Base-by-base conservation (phyloP, 2,113 vertebrate species). In the Ochotona princeps region DNA sequence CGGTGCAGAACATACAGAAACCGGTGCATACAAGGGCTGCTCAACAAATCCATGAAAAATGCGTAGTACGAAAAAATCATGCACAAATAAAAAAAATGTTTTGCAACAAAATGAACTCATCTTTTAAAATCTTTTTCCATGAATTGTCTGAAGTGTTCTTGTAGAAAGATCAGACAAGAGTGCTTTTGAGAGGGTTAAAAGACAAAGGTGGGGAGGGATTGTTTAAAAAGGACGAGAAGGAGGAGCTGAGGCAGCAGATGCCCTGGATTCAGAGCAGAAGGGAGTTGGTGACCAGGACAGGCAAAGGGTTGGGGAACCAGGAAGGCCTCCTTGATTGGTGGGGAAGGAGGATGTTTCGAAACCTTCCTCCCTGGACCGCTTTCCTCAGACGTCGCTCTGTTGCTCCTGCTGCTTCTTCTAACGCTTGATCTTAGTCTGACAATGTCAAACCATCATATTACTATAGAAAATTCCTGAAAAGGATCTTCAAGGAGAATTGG, bases 201-300 rank as follows among this genome's bases (percentile, higher is more conserved):
- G 35, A 69, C 38, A 28, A 44, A 38, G 75, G 51, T 11, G 3
- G 8, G 10, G 30, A 44, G 38, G 20, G 49, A 32, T 21, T 17
- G 3, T 17, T 35, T 15, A 28, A 57, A 18, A 10, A 38, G 9
- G 13, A 5, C 30, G 23, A n/a, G 15, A 60, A 26, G 79, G 57
- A 1, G 65, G 78, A 35, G 26, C 30, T 69, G 69, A 15, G 21
- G 14, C 65, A 35, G 51, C 25, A 10, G 38, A 80, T 23, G 18
- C 0, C 0, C 26, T 49, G 23, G 32, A 10, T 14, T 20, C 4
- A 2, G 0, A 0, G 13, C 35, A 32, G 14, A 35, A 57, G 8
- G 13, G 15, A 28, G 6, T 4, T 7, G 44, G 60, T 3, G 30
- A 12, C 8, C 13, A 4, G 23, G 3, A 57, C 2, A 18, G 17